Evolutionary conservation across 1,140 invertebrate genomes (phyloP), one percentile per base, ranked within the genome.

Genomic region (Oncopodura yosiiana): DNA sequence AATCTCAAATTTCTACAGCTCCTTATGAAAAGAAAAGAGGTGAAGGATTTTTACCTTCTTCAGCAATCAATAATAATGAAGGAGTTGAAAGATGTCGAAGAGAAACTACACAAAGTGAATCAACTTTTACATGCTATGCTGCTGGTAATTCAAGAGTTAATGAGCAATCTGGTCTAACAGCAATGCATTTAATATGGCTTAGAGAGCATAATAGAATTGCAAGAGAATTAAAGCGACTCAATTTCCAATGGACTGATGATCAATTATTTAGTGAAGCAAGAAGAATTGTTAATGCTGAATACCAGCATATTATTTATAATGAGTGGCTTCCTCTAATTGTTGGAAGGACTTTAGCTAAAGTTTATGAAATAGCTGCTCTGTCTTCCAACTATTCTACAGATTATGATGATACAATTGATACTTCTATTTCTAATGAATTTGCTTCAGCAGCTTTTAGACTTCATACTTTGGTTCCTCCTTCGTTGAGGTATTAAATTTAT

Each of bases 261-360:
- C 69, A 69, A 57, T 42, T 77, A 8, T 77, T 70, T 58, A 71
- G 75, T 37, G 68, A 67, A 46, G 51, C 62, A 0, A 59, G 77
- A 68, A 62, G 71, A 49, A 71, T 78, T 43, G 59, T 73, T 1
- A 68, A 66, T 27, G 88, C 84, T 2, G 74, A 84, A 66, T 77
- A 85, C 65, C 87, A 93, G 69, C 78, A 87, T n/a, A 86, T 93
- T 29, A 80, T 81, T 24, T 93, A 88, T 65, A 84, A 84, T 60
- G 87, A 92, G 70, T 91, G 83, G 76, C 68, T 93, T 12, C 88
- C 89, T 3, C 81, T 87, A 46, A 79, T 92, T 48, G 73, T 87
- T 38, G 82, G 82, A 78, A 49, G 9, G 38, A 41, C 41, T 16
- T 55, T 23, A 19, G 23, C 56, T 53, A 39, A 53, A 49, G 39